Evolutionary conservation across 2,113 vertebrate genomes (phyloP), one percentile per base, ranked within the genome.

Genomic region (Ictalurus furcatus): DNA sequence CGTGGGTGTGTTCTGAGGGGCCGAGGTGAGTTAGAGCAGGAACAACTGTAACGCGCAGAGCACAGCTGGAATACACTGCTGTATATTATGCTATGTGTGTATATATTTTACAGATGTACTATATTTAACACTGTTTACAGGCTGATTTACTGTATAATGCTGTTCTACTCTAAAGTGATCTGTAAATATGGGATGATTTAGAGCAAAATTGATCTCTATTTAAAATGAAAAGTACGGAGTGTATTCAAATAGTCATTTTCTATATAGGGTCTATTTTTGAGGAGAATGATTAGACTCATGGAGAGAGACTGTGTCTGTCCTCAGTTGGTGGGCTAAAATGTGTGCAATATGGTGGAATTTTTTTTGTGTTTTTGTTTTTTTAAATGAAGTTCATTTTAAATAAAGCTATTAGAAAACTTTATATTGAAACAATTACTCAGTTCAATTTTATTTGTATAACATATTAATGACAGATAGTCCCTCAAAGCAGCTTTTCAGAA

Each of bases 261-360:
- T 94, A 91, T 90, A 73, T 89, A 91, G 91, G 92, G 89, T 94
- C 92, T 94, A 92, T 95, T 94, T 95, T 95, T 93, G 85, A 92
- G 93, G 91, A 89, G 89, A 89, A 78, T 84, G 21, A 34, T 78
- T 73, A 58, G 40, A n/a, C 83, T 87, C 56, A 13, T 85, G 28
- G n/a, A 67, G 37, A 69, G 28, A 69, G 44, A 83, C 30, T 6
- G 17, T 11, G 52, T 48, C 25, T 78, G 48, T 71, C 65, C 84
- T 69, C 56, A 40, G 81, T 78, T 90, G 13, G 13, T n/a, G 87
- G 90, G 92, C 90, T 88, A 23, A 86, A 88, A 81, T 85, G 61
- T 63, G 93, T 95, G 92, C 95, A 95, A 94, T 94, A 95, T 82
- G 59, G 87, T 90, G 86, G 79, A 87, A 79, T 76, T 28, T 56